Base-by-base conservation (phyloP, 2,888 invertebrate genomes). In the Eretmocerus hayati region DNA sequence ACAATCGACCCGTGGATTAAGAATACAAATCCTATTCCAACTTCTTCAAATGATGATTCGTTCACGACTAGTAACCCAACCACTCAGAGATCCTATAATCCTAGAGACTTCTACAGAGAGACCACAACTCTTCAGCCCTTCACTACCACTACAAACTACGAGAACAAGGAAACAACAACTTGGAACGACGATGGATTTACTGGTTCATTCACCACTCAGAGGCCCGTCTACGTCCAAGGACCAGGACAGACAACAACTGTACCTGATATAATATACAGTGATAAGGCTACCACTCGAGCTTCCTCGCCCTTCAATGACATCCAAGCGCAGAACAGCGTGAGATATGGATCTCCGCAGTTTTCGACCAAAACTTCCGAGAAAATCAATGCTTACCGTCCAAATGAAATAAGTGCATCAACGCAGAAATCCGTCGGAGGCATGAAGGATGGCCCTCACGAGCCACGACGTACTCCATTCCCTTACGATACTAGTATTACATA, bases 401-500 rank as follows among this genome's bases (percentile, higher is more conserved):
- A 67, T 47, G 55, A 53, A 1, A 58, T 67, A 33, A 60, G 53
- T 15, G 47, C 58, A 3, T 62, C 64, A 3, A 69, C 69, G 5
- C 66, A 69, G 23, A 69, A 66, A 41, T 55, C 67, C 1, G 32
- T 15, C 35, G 21, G 39, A 11, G 9, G 11, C 2, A 59, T 55
- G 3, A 39, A 54, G 5, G 19, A n/a, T 26, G 54, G 19, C 4
- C 33, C 59, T 31, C 45, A 58, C 16, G 48, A 35, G 3, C 50
- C 50, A 8, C 59, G 60, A 5, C 62, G 62, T 22, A 65, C 64
- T 1, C 31, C 60, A 8, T 63, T 58, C 22, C 65, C 66, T 2
- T 69, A 66, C 19, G 67, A 67, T 22, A 63, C 59, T 3, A 66
- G 63, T 46, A 60, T 65, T 13, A 68, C 65, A 1, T 66, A 69